A percentile compares a stretch with the other conserved stretches of the same genome.
phyloP scores from a whole-genome alignment of 2,888 invertebrate species.

The Blera fallax region DNA sequence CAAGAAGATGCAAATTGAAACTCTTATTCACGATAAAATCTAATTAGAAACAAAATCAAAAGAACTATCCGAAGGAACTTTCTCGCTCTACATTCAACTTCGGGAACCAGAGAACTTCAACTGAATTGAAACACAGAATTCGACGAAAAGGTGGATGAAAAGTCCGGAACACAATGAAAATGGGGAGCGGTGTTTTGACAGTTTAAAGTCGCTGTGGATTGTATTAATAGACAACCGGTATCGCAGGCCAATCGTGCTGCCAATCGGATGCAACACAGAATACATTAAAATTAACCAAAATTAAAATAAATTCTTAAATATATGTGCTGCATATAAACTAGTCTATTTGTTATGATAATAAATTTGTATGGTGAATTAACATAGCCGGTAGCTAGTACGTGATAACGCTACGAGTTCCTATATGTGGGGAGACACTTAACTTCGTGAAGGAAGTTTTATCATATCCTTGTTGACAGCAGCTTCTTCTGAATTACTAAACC shows the following conservation, averaged over 20 bases:
- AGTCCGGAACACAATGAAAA: constrained; percentile 10
- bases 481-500: too few species aligned
- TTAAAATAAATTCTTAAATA: too few species aligned
- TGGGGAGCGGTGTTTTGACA: constrained; percentile 42
- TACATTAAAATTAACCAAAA: too few species aligned
- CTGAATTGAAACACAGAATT: constrained; percentile 55
- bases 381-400: too few species aligned
- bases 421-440: too few species aligned
- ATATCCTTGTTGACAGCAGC: too few species aligned
- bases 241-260: constrained; percentile 7
- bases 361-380: too few species aligned
- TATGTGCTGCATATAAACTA: too few species aligned
- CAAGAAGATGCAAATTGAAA: not conserved
- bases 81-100: constrained; percentile 19
- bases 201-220: constrained; percentile 1
- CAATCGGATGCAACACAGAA: too few species aligned
- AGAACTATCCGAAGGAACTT: constrained; percentile 45
- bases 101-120: constrained; percentile 59
- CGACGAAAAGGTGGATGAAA: constrained; percentile 46
- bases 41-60: constrained; percentile 25
- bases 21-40: not conserved
- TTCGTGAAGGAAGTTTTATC: too few species aligned
- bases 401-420: too few species aligned
- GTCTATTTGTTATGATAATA: too few species aligned
- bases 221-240: not conserved